Evolutionary conservation across 2,888 invertebrate species (phyloP), one percentile per base, ranked within the genome.

Genomic region (Lamproptera curius): DNA sequence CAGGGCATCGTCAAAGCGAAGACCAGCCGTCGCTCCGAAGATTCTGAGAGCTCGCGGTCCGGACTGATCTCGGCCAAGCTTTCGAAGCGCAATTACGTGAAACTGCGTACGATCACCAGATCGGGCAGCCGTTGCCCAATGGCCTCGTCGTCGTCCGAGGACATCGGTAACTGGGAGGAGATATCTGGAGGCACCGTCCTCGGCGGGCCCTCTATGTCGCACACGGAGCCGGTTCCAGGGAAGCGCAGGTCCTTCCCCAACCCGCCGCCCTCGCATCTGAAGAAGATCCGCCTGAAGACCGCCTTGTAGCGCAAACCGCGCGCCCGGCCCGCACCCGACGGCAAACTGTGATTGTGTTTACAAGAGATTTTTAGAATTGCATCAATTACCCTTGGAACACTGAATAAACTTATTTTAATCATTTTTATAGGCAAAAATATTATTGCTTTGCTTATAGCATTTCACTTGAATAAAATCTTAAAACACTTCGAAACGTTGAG

Each of bases 261-360:
- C 55, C 67, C 75, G 1, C 56, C 77, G 38, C 76, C 84, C 14
- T 55, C 75, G 45, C 78, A 64, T 49, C 79, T 86, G 51, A 86
- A 86, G 63, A 86, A 86, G 71, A 82, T 85, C 58, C 69, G 86
- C 45, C 70, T 86, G 38, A 86, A 86, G 64, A 70, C 78, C 4
- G 76, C 61, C 59, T 66, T 78, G 70, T 85, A 85, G 79, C 82
- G 71, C 58, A 61, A 60, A 55, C 66, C 65, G 51, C 75, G 72
- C 63, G 67, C 70, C 54, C 63, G 68, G 42, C 65, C 73, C 38
- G 55, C 66, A 46, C 55, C 59, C 46, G 48, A 38, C 17, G 23
- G 26, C 4, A 4, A 41, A 16, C 10, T n/a, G 11, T 16, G 2
- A 8, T 11, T n/a, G n/a, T n/a, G n/a, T n/a, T n/a, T n/a, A n/a